Evolutionary conservation across 30 jellyfish, hydroid and myxozoan species (phyloP), one percentile per base, ranked within the genome.

Genomic region (Clytia hemisphaerica): DNA sequence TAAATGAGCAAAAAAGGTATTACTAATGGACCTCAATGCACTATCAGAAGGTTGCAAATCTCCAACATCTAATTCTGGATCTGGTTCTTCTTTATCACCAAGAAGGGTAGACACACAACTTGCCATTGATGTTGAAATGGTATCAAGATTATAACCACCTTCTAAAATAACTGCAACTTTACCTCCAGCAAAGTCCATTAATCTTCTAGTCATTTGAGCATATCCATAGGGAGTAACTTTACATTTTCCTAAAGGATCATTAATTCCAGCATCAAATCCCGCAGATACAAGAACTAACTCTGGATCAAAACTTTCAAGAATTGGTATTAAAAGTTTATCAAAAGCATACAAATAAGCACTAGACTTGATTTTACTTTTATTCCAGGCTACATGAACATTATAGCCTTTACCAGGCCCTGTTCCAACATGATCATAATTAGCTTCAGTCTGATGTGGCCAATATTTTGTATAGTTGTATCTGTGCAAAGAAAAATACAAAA

Each of bases 61-160:
- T n/a, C n/a, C n/a, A n/a, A n/a, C n/a, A n/a, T n/a, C n/a, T n/a
- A n/a, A n/a, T n/a, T n/a, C n/a, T n/a, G n/a, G n/a, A n/a, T n/a
- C n/a, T n/a, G n/a, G n/a, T n/a, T n/a, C n/a, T n/a, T n/a, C n/a
- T n/a, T n/a, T n/a, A 48, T 88, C 78, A 15, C 97, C 97, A 34
- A 88, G 83, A 25, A 88, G 71, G 3, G 77, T 57, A 31, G 40
- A 45, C 4, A 88, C 93, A 61, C 97, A 88, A 6, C 94, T 85
- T 18, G 82, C 81, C 94, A 80, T 79, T 0, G 94, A 79, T 26
- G 63, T n/a, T 0, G 97, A 70, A 19, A 78, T 74, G 22, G 97
- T 88, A 59, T 77, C 61, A 62, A 88, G 69, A 71, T 88, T 88
- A 55, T 88, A 88, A 14, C 97, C 97, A 7, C 97, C 97, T 92